These are phyloP conservation scores for Huso huso DNA, from an alignment of 2,797 vertebrate genomes.

Conservation along the genomic window DNA sequence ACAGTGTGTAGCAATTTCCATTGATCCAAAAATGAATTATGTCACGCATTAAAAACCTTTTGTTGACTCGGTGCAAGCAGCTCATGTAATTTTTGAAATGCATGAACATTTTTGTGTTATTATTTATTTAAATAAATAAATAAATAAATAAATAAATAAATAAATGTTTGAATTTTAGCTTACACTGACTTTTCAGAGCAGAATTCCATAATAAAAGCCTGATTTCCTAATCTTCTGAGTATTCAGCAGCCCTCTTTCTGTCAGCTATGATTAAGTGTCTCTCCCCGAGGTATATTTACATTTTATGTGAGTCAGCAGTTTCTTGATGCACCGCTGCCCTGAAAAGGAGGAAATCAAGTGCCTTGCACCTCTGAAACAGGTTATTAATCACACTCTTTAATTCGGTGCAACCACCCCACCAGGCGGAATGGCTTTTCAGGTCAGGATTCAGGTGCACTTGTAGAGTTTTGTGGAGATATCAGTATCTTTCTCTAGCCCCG, in stretches of 20 bases:
- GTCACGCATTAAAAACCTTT: too few relatives aligned
- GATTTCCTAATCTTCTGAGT: slow-evolving; percentile 23
- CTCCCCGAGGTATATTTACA: slow-evolving; percentile 47
- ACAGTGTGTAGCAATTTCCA: too few relatives aligned
- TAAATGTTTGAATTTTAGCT: slow-evolving; percentile 6
- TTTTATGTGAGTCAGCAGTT: slow-evolving; percentile 43
- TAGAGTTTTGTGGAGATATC: too few relatives aligned
- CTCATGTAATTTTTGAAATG: too few relatives aligned
- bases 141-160: slow-evolving; percentile 6
- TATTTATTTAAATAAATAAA: not conserved
- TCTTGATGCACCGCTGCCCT: slow-evolving; percentile 25
- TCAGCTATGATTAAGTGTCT: slow-evolving; percentile 29
- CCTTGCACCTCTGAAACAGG: slow-evolving; percentile 41
- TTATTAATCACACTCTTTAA: slow-evolving; percentile 49
- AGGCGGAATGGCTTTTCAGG: too few relatives aligned
- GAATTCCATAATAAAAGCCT: slow-evolving; percentile 6
- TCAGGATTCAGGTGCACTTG: too few relatives aligned
- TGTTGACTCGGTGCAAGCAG: too few relatives aligned
- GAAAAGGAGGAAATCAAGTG: slow-evolving; percentile 48
- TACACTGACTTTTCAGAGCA: not conserved
- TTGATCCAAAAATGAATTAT: too few relatives aligned
- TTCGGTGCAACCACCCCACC: slow-evolving; percentile 20
- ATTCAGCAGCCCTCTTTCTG: slow-evolving; percentile 23
- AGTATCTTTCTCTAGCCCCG: too few relatives aligned
- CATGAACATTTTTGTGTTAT: too few relatives aligned